Conservation (phyloP, 1,140 invertebrate genomes). For the Hyles euphorbiae region DNA sequence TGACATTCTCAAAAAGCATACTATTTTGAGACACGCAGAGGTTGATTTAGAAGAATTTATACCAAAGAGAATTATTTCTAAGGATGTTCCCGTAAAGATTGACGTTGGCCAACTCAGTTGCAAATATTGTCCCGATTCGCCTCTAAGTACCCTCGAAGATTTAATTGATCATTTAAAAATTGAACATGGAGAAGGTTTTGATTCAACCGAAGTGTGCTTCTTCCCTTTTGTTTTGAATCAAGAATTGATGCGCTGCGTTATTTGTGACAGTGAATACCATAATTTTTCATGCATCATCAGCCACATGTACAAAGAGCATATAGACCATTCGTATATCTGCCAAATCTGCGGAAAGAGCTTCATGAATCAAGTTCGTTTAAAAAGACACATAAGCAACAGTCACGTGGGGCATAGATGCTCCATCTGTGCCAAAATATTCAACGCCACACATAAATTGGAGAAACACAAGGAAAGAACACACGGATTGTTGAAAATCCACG, state of each 20-base stretch:
- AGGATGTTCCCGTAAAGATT: slow-evolving; percentile 49
- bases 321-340: slow-evolving; percentile 34
- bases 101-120: slow-evolving; percentile 35
- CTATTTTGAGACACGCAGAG: slow-evolving; percentile 22
- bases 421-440: slow-evolving; percentile 33
- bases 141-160: slow-evolving; percentile 26
- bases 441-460: slow-evolving; percentile 28
- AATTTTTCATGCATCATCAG: slow-evolving; percentile 38
- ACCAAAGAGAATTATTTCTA: slow-evolving; percentile 36
- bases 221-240: slow-evolving; percentile 41
- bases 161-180: slow-evolving; percentile 32
- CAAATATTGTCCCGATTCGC: slow-evolving; percentile 25
- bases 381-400: slow-evolving; percentile 37
- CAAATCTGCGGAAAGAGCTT: slow-evolving; percentile 48
- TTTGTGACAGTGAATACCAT: slow-evolving; percentile 32
- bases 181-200: slow-evolving; percentile 34
- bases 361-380: slow-evolving; percentile 31
- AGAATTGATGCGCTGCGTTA: slow-evolving; percentile 29
- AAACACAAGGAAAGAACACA: slow-evolving; percentile 39
- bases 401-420: slow-evolving; percentile 35
- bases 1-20: slow-evolving; percentile 35
- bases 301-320: slow-evolving; percentile 47
- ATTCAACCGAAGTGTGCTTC: slow-evolving; percentile 28
- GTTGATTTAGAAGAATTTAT: slow-evolving; percentile 35
- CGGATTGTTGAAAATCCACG: slow-evolving; percentile 17